Base-by-base conservation (phyloP, 1,140 invertebrate genomes). In the Cotesia typhae region DNA sequence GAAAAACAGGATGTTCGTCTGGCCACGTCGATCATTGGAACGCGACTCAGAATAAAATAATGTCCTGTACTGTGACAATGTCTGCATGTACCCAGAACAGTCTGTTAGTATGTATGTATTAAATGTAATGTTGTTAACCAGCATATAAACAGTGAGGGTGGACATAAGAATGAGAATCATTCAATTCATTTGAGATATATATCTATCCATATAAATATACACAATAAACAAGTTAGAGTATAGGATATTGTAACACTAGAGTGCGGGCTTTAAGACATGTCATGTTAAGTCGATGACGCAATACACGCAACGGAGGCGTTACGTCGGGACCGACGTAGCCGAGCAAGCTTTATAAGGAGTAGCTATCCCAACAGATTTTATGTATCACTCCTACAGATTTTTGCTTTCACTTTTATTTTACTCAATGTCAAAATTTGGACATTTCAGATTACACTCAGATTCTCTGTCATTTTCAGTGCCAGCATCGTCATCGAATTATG, bases 311-410 rank as follows among this genome's bases (percentile, higher is more conserved):
- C 78, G 82, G 73, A 82, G 82, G 80, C 81, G 79, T 80, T 71
- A 53, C 60, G 52, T 67, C 67, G 75, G 73, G 75, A 64, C 79
- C 79, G 81, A 81, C 10, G 41, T 47, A 47, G 28, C 10, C 41
- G 41, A 47, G 41, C 41, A 47, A 47, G 41, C 82, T 83, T 83
- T 82, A 83, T 82, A 83, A 83, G 82, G 82, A 83, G 80, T 79
- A 83, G 74, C 75, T 75, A 51, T 72, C 53, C 12, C 65, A 57
- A 37, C 64, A 28, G 17, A 36, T 4, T 36, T 4, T 3, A 60
- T 70, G 20, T 53, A 35, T 36, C 5, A 65, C 70, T 35, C 61
- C 37, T 52, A 38, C 70, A 52, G 17, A 64, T 70, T 67, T 75
- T 64, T 52, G 60, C 73, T 73, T 75, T 79, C 75, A 61, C 72